Base-by-base conservation (phyloP, 2,113 vertebrate genomes). In the Centropristis striata region DNA sequence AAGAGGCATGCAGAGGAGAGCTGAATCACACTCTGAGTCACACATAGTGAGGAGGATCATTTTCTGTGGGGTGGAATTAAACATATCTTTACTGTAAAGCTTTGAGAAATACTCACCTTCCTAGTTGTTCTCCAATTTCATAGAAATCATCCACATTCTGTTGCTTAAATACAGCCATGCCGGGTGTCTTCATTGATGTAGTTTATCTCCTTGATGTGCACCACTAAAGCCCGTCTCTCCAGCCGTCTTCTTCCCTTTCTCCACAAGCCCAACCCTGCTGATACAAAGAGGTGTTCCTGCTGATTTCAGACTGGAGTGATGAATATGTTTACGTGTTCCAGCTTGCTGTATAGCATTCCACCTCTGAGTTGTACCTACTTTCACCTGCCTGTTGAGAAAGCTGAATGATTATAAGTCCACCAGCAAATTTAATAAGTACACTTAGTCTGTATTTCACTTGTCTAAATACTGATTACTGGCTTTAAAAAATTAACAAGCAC, bases 101-200 rank as follows among this genome's bases (percentile, higher is more conserved):
- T 61, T 36, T 37, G 10, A 47, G 11, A 25, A 37, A 39, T 32
- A 80, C 96, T 96, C 88, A 98, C 98, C 97, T 99, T 81, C 98
- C 98, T 20, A 99, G 95, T 50, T 96, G 96, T 87, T 98, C 96
- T 51, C 95, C 96, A 5, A 98, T 95, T 88, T 97, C 97, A 2
- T 99, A 99, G 80, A 96, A 89, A 0, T 99, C 98, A 55, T 98
- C 97, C 83, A 99, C 96, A 86, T 95, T 96, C 91, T 98, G 96
- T 84, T 98, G 97, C 81, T 98, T 99, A 93, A 99, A 99, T 21
- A 94, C 89, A 70, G 96, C 97, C 98, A 99, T 99, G 70, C 90
- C 89, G 60, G 90, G 92, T 81, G 89, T 97, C 95, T 84, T 97
- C 97, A 97, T 98, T 84, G 95, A 94, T 93, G 78, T 87, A 25